These are phyloP conservation scores for Falco peregrinus DNA, from an alignment of 2,797 vertebrate species.

Conservation along the genomic window DNA sequence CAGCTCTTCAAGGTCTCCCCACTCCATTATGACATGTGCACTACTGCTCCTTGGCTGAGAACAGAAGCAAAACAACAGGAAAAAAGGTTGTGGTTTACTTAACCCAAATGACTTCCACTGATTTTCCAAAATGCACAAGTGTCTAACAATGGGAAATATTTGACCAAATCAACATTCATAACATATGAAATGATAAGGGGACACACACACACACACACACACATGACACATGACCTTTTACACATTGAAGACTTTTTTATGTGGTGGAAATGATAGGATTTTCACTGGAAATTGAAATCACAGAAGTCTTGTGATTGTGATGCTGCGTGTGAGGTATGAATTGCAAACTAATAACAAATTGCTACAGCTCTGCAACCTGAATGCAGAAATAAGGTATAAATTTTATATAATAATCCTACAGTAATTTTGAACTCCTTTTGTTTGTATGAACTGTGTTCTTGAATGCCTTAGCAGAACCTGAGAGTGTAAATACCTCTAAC, in stretches of 20 bases:
- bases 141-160: not conserved
- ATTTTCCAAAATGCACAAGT: constrained; percentile 9
- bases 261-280: not conserved
- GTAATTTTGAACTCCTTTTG: not conserved
- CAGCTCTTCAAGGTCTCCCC: constrained; percentile 44
- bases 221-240: not conserved
- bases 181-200: not conserved
- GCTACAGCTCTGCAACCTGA: not conserved
- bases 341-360: not conserved
- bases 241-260: not conserved
- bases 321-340: not conserved
- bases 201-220: no score
- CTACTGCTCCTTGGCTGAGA: constrained; percentile 19
- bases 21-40: constrained; percentile 30
- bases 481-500: not conserved
- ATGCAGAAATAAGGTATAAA: not conserved
- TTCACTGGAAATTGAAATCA: not conserved
- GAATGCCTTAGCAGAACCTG: not conserved
- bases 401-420: not conserved
- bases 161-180: not conserved
- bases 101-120: constrained; percentile 11
- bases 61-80: constrained; percentile 23
- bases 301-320: not conserved
- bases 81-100: not conserved
- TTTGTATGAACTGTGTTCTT: not conserved